phyloP scores from a whole-genome alignment of 2,113 vertebrate genomes.

The Nematolebias whitei region DNA sequence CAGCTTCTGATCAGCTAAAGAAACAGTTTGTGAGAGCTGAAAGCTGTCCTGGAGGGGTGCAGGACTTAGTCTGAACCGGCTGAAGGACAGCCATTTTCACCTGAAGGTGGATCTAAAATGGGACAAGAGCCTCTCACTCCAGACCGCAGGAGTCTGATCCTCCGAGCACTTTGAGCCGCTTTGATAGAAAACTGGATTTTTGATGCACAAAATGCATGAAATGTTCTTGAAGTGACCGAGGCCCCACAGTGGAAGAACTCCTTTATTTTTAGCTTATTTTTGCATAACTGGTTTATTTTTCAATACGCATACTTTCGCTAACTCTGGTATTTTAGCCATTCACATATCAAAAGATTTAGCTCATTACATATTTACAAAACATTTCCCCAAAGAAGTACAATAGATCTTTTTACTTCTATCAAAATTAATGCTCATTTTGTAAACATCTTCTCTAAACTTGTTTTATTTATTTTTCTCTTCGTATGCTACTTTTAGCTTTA shows the following conservation, averaged over 20 bases:
- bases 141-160: conserved; percentile 20
- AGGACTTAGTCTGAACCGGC: conserved; percentile 22
- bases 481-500: no score
- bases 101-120: conserved; percentile 41
- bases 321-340: no score
- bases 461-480: no score
- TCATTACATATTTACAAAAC: no score
- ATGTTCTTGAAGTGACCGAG: conserved; percentile 10
- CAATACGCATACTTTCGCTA: no score
- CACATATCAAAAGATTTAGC: no score
- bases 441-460: no score
- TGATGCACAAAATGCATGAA: conserved; percentile 18
- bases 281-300: no score
- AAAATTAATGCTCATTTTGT: no score
- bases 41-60: conserved; percentile 23
- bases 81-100: conserved; percentile 34
- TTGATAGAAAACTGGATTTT: conserved; percentile 47
- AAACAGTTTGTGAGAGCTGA: conserved; percentile 22
- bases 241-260: background rate
- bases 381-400: no score
- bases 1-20: conserved; percentile 14
- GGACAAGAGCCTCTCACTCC: conserved; percentile 35
- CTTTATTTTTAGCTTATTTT: no score
- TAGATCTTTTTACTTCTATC: no score
- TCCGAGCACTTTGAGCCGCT: conserved; percentile 26